Conservation (phyloP, 1,140 invertebrate genomes). For the Drosophila pandora region DNA sequence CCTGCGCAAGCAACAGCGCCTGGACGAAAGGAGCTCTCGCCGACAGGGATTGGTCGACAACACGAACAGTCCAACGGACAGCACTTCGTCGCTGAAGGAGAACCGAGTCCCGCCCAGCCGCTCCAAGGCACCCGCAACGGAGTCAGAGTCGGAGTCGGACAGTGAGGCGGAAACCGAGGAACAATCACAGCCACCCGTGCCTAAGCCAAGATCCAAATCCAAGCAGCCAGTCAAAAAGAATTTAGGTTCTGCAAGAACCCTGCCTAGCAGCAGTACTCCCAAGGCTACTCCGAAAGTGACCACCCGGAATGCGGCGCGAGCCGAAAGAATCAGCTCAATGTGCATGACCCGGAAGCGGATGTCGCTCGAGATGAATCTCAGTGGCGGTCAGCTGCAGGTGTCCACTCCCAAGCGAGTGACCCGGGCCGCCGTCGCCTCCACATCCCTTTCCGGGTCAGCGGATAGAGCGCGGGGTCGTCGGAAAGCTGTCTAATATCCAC, state of each 20-base stretch:
- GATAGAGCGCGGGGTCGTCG: conserved; percentile 13
- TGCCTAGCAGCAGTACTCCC: conserved; percentile 29
- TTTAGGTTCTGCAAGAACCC: not conserved
- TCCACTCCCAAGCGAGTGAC: conserved; percentile 63
- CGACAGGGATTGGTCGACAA: conserved; percentile 7
- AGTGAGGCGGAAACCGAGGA: not conserved
- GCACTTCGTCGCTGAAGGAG: conserved; percentile 60
- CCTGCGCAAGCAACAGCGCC: conserved; percentile 52
- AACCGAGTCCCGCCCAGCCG: conserved; percentile 32
- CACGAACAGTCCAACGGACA: conserved; percentile 58
- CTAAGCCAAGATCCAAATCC: conserved; percentile 1
- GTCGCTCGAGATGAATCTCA: conserved; percentile 64
- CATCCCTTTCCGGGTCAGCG: conserved; percentile 6
- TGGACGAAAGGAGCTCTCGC: conserved; percentile 25
- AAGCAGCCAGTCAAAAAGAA: not conserved
- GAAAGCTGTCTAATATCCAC: not conserved
- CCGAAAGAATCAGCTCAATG: conserved; percentile 33
- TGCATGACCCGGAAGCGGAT: conserved; percentile 67
- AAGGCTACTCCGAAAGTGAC: conserved; percentile 31
- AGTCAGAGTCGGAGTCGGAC: not conserved
- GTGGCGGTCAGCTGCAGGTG: conserved; percentile 42
- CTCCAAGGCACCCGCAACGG: not conserved
- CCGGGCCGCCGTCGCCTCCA: not conserved
- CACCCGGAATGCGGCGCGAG: conserved; percentile 59
- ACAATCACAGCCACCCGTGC: not conserved